These are phyloP conservation scores for Acanthisitta chloris DNA, from an alignment of 2,113 vertebrate species.

Conservation along the genomic window DNA sequence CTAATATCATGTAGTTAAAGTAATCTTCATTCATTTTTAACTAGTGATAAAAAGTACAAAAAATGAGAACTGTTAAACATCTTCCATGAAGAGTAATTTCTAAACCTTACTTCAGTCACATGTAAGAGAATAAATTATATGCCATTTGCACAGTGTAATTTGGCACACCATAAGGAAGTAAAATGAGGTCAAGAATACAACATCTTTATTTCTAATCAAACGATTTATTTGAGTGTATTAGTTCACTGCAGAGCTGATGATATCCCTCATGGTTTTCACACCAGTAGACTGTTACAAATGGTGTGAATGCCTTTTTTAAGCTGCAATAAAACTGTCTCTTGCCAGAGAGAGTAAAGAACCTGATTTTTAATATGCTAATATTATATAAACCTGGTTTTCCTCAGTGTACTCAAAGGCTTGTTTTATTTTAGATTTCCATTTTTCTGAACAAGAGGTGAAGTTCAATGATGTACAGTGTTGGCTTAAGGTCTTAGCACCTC, in stretches of 20 bases:
- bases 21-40: slow-evolving; percentile 37
- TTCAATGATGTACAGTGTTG: background rate
- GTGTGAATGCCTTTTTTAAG: background rate
- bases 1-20: background rate
- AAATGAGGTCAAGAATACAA: background rate
- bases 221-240: background rate
- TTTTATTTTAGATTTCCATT: background rate
- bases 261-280: background rate
- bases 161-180: background rate
- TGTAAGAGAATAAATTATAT: background rate
- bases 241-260: background rate
- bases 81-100: background rate
- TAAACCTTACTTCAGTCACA: background rate
- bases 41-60: background rate
- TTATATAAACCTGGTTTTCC: background rate
- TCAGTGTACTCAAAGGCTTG: background rate
- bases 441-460: background rate
- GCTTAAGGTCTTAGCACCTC: background rate
- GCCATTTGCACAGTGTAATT: background rate
- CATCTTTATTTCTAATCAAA: background rate
- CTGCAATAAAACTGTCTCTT: background rate
- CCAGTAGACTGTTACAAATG: background rate
- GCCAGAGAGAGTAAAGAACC: background rate
- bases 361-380: background rate
- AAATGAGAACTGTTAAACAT: background rate